A percentile compares a stretch with the other conserved stretches of the same genome.
These are phyloP conservation scores for Brachionus manjavacas DNA, from an alignment of 1,140 invertebrate species.

Conservation along the genomic window DNA sequence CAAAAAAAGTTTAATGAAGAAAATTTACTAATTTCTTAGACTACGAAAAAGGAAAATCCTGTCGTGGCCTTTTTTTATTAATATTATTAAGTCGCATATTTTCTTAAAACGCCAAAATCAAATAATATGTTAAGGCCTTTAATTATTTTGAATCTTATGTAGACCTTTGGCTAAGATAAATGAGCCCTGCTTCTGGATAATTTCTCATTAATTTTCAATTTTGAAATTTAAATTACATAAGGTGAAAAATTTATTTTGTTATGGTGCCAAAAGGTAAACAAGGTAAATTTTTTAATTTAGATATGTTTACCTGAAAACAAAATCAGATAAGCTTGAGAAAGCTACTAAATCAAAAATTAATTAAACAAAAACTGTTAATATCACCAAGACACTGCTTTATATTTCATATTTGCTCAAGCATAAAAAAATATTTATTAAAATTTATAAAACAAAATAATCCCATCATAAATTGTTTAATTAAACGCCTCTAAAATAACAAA, in stretches of 20 bases:
- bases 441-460: conserved; percentile 9
- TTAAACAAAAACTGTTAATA: not conserved
- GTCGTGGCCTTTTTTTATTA: too few relatives aligned
- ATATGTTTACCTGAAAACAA: not conserved
- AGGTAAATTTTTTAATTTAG: not conserved
- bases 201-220: not conserved
- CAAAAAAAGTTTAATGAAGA: too few relatives aligned
- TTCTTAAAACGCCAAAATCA: not conserved
- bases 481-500: not conserved
- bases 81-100: too few relatives aligned
- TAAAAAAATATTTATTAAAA: conserved; percentile 16
- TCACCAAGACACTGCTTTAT: not conserved
- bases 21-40: too few relatives aligned
- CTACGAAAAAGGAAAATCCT: too few relatives aligned
- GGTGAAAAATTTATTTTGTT: not conserved
- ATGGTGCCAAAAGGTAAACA: not conserved
- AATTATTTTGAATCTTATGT: not conserved
- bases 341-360: not conserved
- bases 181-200: not conserved
- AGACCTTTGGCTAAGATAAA: not conserved
- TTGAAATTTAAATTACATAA: not conserved
- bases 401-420: not conserved
- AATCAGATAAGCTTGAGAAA: not conserved
- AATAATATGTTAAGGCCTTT: too few relatives aligned
- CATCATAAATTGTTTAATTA: conserved; percentile 28